Evolutionary conservation across 2,113 vertebrate genomes (phyloP).

Genomic region (Neotragus moschatus): DNA sequence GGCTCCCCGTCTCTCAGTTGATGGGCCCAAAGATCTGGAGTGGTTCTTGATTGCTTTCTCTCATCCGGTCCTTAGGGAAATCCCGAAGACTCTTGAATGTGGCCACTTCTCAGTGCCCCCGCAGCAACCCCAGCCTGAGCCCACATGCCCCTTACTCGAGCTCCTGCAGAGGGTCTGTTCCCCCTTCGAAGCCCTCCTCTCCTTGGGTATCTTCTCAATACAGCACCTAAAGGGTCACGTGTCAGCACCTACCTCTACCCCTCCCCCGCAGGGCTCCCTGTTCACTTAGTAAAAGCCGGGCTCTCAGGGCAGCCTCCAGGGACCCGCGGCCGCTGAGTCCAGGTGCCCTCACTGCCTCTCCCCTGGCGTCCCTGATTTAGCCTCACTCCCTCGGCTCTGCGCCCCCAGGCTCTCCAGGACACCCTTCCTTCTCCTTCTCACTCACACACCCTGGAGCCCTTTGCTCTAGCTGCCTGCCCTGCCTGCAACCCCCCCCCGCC

Average conservation of each 20-base stretch:
- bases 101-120: background rate
- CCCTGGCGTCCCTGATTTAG: background rate
- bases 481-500: background rate
- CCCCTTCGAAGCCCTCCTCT: too few relatives aligned
- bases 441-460: background rate
- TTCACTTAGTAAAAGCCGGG: background rate
- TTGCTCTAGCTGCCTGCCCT: background rate
- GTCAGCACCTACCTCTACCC: background rate
- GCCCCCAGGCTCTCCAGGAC: background rate
- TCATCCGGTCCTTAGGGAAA: background rate
- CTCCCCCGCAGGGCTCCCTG: background rate
- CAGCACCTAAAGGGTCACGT: background rate
- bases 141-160: background rate
- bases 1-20: background rate
- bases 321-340: fast-evolving
- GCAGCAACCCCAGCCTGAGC: background rate
- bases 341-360: background rate
- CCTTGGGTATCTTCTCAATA: background rate
- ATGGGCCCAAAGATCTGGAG: background rate
- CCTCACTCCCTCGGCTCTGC: background rate
- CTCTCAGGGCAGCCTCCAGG: background rate
- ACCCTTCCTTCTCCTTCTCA: background rate
- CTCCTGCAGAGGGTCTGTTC: background rate
- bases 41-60: background rate
- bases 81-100: background rate